Evolutionary conservation across 2,113 vertebrate genomes (phyloP), one percentile per base, ranked within the genome.

Genomic region (Bombycilla garrulus): DNA sequence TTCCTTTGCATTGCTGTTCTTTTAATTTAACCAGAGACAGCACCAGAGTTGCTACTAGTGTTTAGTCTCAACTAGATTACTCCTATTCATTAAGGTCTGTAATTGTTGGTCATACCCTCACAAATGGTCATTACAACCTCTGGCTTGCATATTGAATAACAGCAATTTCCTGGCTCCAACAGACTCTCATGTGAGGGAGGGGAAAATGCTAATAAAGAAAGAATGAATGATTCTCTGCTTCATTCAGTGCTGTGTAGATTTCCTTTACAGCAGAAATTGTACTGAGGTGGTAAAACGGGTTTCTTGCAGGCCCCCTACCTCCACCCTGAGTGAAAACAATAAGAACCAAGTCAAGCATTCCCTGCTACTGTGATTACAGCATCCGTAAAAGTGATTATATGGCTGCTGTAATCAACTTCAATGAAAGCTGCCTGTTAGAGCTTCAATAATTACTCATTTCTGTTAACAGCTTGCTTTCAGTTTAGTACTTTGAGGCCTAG

Each of bases 361-460:
- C 97, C 97, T 97, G 98, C 98, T 98, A 98, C 98, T 98, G 98
- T 98, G 98, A 98, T 98, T 98, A 98, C 98, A 98, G 97, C 98
- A 98, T 98, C 98, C 97, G 98, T 98, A 98, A 98, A 98, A 98
- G 98, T 98, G 98, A 98, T 98, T 98, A 98, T 98, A 98, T 98
- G 97, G 98, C 98, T 98, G 97, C 98, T 98, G 98, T 98, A 98
- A 98, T 98, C 98, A 98, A 98, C 98, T 98, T 98, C 98, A 98
- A 97, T 98, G 98, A 98, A 98, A 98, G 98, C 98, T 98, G 98
- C 98, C 98, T 98, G 98, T 98, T 98, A 98, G 98, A 98, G 98
- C 98, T 98, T 98, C 98, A 98, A 98, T 98, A 98, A 98, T 98
- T 98, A 98, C 98, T 98, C 98, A 98, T 98, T 98, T 98, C 98